Percentiles rank a stretch among this genome's conserved stretches.
These are phyloP conservation scores for Spheniscus mendiculus DNA, from an alignment of 2,113 vertebrate genomes.

Conservation along the genomic window DNA sequence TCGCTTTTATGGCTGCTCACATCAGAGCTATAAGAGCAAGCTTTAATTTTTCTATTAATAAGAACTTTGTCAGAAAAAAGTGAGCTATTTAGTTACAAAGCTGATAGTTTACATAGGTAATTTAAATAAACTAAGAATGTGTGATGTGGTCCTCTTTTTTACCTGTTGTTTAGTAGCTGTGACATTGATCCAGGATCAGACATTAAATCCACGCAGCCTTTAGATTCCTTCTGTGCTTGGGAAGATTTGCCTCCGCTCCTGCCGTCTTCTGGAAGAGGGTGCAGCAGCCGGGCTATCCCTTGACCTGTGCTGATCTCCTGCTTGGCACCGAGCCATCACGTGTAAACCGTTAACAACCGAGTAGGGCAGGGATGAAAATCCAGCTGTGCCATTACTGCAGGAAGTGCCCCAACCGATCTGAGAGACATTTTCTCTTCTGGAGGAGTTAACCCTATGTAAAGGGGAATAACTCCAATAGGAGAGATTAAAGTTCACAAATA, in stretches of 20 bases:
- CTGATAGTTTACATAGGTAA: background rate
- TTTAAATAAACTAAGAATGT: background rate
- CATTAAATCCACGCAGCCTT: background rate
- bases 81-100: background rate
- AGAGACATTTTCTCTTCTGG: background rate
- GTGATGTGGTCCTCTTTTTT: background rate
- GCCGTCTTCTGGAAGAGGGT: background rate
- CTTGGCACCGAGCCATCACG: fast-evolving
- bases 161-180: background rate
- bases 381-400: background rate
- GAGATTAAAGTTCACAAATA: background rate
- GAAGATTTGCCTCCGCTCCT: background rate
- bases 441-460: background rate
- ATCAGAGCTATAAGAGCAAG: background rate
- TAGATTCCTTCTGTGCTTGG: background rate
- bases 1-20: background rate
- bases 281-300: background rate
- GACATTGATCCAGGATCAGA: background rate
- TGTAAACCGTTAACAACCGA: background rate
- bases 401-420: background rate
- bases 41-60: background rate
- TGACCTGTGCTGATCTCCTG: background rate
- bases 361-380: background rate
- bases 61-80: background rate
- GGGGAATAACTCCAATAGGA: background rate